Base-by-base conservation (phyloP, 2,888 invertebrate genomes). In the Lamellibrachia columna region DNA sequence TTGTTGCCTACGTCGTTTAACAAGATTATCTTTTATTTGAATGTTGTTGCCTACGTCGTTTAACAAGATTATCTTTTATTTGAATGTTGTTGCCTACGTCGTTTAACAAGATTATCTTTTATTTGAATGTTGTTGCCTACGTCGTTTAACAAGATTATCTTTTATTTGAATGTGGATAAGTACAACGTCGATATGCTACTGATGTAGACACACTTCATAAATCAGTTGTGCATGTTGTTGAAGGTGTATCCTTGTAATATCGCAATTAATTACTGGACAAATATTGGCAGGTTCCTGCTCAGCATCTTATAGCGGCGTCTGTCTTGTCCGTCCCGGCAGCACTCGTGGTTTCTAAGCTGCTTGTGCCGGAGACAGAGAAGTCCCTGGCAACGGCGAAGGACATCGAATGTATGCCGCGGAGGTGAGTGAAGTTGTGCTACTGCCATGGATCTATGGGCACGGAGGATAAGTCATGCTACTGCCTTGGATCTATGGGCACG, bases 281-380 rank as follows among this genome's bases (percentile, higher is more conserved):
- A 40, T n/a, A 28, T 90, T 52, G 58, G 52, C 91, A 94, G 94
- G 95, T 96, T 4, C 95, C 96, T 3, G 98, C 99, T 0, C 97
- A 98, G 0, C 98, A 99, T 96, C 97, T 99, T 90, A 98, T 99
- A 94, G 98, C 99, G 0, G 98, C 99, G 0, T 98, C 98, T 93
- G 98, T 99, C 0, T 99, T 99, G 99, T 98, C 99, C 0, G 99
- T 99, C 0, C 99, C 99, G 0, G 98, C 99, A 0, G 98, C 99
- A 0, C 96, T 99, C 55, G 98, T 98, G 95, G 98, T 97, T 95
- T 97, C 99, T 22, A 99, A 99, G 96, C 97, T 99, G 0, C 97
- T 94, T 95, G 98, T 98, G 97, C 99, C 99, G 0, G 99, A 99
- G 97, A 98, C 98, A 0, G 98, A 98, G 95, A 97, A 98, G 93